These are phyloP conservation scores for Poeciliopsis infans DNA, from an alignment of 2,797 vertebrate species.

Conservation along the genomic window DNA sequence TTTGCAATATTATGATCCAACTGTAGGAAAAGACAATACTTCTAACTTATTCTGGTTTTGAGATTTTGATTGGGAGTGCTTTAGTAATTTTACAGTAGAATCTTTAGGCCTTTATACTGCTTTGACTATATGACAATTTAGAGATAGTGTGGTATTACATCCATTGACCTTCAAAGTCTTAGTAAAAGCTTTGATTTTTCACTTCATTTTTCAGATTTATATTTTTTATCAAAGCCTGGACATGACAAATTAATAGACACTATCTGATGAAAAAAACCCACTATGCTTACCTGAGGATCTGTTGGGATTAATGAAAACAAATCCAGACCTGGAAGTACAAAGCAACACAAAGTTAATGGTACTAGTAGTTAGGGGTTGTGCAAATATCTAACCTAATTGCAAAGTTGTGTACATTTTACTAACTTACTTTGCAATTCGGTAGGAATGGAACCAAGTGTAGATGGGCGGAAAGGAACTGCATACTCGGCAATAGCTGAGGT, in stretches of 20 bases:
- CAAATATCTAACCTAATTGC: neutral
- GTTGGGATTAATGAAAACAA: constrained; percentile 95
- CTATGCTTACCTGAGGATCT: constrained; percentile 88
- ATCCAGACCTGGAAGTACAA: constrained; percentile 87
- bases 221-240: neutral
- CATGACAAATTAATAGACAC: neutral
- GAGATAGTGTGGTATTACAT: neutral
- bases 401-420: neutral
- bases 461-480: constrained; percentile 91
- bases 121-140: neutral
- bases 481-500: constrained; percentile 90
- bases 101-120: neutral
- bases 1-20: neutral
- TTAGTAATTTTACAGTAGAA: neutral
- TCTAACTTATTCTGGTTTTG: neutral
- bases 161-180: neutral
- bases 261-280: neutral
- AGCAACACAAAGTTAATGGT: neutral
- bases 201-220: neutral
- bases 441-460: constrained; percentile 88
- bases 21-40: neutral
- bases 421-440: constrained; percentile 93
- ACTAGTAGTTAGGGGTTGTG: fast-evolving
- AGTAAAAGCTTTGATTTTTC: neutral
- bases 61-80: neutral